phyloP scores from a whole-genome alignment of 2,888 invertebrate genomes.

The Chrysina gloriosa region DNA sequence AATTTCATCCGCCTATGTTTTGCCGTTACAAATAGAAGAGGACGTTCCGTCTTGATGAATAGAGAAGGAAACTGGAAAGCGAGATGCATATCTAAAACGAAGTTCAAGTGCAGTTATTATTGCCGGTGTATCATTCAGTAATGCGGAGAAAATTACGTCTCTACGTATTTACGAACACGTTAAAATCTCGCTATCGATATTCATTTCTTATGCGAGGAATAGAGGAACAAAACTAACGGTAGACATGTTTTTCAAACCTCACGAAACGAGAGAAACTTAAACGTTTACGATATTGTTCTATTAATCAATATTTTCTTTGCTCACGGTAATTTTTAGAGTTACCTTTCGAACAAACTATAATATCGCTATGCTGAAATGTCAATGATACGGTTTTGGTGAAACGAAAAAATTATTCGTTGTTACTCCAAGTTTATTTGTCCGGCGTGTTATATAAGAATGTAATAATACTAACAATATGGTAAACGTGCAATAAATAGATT shows the following conservation, averaged over 20 bases:
- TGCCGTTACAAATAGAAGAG: background rate
- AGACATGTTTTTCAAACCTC: background rate
- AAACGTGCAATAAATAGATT: too few species aligned
- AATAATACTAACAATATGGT: too few species aligned
- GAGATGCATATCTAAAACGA: constrained; percentile 23
- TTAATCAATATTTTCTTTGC: background rate
- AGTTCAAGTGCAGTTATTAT: constrained; percentile 30
- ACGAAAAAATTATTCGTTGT: too few species aligned
- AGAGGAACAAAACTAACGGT: too few species aligned
- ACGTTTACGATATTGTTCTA: background rate
- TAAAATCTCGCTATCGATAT: background rate
- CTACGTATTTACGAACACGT: background rate
- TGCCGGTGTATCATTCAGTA: background rate
- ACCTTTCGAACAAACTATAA: too few species aligned
- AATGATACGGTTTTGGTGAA: too few species aligned
- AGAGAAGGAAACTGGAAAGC: constrained; percentile 32
- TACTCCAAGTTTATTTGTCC: too few species aligned
- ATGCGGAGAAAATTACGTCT: constrained; percentile 20
- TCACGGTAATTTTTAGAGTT: too few species aligned
- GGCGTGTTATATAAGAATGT: too few species aligned
- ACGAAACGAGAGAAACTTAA: background rate
- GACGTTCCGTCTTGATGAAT: constrained; percentile 22
- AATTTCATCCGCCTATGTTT: too few species aligned
- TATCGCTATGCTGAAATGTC: too few species aligned
- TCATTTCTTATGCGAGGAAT: background rate